Percentiles rank a stretch among this genome's conserved stretches.
Conservation (phyloP, 2,888 invertebrate species). For the Graphium colonna region DNA sequence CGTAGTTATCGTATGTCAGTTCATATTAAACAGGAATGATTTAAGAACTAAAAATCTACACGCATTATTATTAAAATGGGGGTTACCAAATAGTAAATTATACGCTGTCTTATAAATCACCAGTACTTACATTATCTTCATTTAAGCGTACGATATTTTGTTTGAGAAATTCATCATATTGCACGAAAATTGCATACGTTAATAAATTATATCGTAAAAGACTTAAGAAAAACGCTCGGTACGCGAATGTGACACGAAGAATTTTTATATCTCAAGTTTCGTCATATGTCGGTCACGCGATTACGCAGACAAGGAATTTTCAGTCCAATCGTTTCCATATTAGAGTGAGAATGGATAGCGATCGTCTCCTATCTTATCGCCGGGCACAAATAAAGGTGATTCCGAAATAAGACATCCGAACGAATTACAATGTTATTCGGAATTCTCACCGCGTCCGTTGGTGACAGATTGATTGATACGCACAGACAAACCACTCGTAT, state of each 20-base stretch:
- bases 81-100: no score
- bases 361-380: constrained; percentile 1
- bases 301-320: neutral
- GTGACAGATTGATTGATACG: constrained; percentile 17
- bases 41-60: no score
- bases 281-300: neutral
- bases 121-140: no score
- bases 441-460: neutral
- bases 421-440: neutral
- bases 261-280: neutral
- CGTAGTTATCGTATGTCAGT: no score
- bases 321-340: neutral
- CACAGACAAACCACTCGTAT: constrained; percentile 4
- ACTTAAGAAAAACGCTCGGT: no score
- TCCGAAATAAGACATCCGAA: neutral
- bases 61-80: no score
- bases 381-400: constrained; percentile 12
- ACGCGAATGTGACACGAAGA: neutral
- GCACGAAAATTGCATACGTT: no score
- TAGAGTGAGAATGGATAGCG: constrained; percentile 5
- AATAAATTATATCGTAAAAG: no score
- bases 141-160: no score
- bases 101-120: no score
- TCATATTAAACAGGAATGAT: no score
- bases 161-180: no score